A percentile compares a stretch with the other conserved stretches of the same genome.
Conservation (phyloP, 2,888 invertebrate genomes). For the Drosophila borealis region DNA sequence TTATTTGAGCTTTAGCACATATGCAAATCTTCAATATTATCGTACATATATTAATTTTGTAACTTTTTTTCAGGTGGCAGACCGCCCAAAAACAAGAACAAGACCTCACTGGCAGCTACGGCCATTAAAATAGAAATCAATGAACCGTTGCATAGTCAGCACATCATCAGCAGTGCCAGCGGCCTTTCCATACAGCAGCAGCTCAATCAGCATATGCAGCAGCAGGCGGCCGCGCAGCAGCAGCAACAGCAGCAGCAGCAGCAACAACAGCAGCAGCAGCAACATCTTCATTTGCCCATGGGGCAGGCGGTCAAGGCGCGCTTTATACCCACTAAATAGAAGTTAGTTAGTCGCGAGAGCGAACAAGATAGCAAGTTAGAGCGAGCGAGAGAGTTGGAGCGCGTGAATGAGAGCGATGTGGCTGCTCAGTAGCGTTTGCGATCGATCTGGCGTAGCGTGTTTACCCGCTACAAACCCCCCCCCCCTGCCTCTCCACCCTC, state of each 20-base stretch:
- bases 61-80: conserved; percentile 79
- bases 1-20: not conserved
- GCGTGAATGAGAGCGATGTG: not conserved
- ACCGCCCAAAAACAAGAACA: conserved; percentile 84
- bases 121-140: conserved; percentile 83
- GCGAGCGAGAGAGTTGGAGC: conserved; percentile 2
- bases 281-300: conserved; percentile 74
- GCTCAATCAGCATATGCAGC: conserved; percentile 83
- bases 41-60: not conserved
- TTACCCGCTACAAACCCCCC: not conserved
- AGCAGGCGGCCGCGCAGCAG: conserved; percentile 61
- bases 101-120: conserved; percentile 74
- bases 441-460: conserved; percentile 37
- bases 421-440: conserved; percentile 33
- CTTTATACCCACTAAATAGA: conserved; percentile 83
- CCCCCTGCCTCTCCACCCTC: not conserved
- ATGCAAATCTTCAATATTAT: not conserved
- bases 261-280: conserved; percentile 75
- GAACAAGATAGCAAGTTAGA: conserved; percentile 12
- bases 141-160: conserved; percentile 82
- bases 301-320: conserved; percentile 83
- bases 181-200: conserved; percentile 83
- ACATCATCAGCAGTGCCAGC: conserved; percentile 82
- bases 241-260: conserved; percentile 69
- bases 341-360: conserved; percentile 24